A percentile compares a stretch with the other conserved stretches of the same genome.
These are phyloP conservation scores for Palythoa caribaeorum DNA, from an alignment of 92 coral and sea anemone species.

Conservation along the genomic window DNA sequence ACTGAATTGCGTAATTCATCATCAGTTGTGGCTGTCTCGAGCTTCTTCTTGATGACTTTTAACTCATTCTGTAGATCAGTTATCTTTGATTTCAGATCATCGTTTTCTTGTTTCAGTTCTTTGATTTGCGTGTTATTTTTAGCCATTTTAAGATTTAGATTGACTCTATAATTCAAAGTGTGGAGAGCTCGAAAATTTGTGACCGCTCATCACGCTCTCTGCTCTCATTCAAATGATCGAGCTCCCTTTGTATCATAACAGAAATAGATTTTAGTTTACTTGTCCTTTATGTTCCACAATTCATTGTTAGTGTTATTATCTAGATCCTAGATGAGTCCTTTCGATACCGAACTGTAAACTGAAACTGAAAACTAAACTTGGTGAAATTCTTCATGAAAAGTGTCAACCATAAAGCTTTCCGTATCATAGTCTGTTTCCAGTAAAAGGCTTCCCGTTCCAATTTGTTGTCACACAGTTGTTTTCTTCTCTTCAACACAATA, in stretches of 20 bases:
- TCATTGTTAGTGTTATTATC: slow-evolving; percentile 16
- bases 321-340: slow-evolving; percentile 12
- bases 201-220: too few relatives aligned
- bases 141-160: too few relatives aligned
- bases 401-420: slow-evolving; percentile 17
- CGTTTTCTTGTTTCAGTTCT: too few relatives aligned
- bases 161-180: too few relatives aligned
- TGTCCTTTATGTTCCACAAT: slow-evolving; percentile 14
- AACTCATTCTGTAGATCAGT: too few relatives aligned
- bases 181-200: too few relatives aligned
- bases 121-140: too few relatives aligned
- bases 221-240: slow-evolving; percentile 37
- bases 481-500: slow-evolving; percentile 24
- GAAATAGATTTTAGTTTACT: slow-evolving; percentile 27
- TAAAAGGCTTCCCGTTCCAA: slow-evolving; percentile 7
- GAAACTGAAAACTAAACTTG: too few relatives aligned
- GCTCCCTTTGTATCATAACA: slow-evolving; percentile 19
- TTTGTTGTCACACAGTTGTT: slow-evolving; percentile 6
- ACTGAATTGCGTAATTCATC: too few relatives aligned
- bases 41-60: too few relatives aligned
- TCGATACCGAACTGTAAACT: not conserved
- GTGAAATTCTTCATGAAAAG: slow-evolving; percentile 14
- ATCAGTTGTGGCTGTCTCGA: too few relatives aligned
- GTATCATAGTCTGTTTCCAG: slow-evolving; percentile 14
- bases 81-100: too few relatives aligned